Conservation (phyloP, 1,140 invertebrate species). For the Aricia agestis region DNA sequence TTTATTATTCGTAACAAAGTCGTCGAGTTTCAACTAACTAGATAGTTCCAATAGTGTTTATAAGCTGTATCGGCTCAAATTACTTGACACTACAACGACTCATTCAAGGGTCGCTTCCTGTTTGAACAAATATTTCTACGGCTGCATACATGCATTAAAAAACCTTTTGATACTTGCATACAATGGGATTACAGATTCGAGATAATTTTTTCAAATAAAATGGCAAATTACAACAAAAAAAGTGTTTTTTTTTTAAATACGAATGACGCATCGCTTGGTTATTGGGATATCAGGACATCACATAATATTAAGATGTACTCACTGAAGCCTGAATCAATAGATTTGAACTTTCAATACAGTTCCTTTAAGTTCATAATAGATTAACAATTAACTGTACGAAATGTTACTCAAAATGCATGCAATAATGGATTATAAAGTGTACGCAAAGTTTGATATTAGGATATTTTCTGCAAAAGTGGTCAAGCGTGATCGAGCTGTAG, state of each 20-base stretch:
- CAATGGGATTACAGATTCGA: neutral
- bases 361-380: too few relatives aligned
- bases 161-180: slow-evolving; percentile 14
- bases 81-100: slow-evolving; percentile 42
- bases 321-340: too few relatives aligned
- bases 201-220: neutral
- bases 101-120: slow-evolving; percentile 41
- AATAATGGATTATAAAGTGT: neutral
- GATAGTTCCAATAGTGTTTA: neutral
- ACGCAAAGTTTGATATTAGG: neutral
- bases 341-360: too few relatives aligned
- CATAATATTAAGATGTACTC: neutral
- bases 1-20: neutral
- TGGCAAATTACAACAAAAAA: neutral
- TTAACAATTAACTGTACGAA: too few relatives aligned
- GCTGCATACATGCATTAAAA: slow-evolving; percentile 19
- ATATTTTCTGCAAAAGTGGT: neutral
- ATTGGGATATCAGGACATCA: neutral
- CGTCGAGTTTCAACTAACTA: neutral
- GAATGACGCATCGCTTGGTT: neutral
- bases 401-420: neutral
- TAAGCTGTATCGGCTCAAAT: slow-evolving; percentile 35
- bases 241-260: neutral
- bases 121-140: slow-evolving; percentile 50
- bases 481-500: neutral